Evolutionary conservation across 2,113 vertebrate genomes (phyloP).

Genomic region (Nannospalax galili): DNA sequence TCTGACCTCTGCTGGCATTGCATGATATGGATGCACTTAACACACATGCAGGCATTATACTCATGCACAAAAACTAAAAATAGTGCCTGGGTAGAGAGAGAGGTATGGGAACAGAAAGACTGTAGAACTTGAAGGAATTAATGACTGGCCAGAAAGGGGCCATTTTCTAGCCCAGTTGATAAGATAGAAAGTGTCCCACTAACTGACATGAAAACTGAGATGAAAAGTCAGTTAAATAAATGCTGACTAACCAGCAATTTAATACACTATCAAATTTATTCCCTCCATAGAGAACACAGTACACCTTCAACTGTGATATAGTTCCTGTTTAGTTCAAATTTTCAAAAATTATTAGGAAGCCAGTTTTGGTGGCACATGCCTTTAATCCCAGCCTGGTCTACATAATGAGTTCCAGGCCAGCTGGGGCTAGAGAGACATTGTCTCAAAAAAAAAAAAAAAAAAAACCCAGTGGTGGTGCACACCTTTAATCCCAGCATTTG

Average conservation of each 20-base stretch:
- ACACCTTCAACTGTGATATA: neutral
- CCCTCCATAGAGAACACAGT: neutral
- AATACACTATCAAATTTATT: neutral
- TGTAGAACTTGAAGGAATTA: neutral
- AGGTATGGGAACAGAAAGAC: neutral
- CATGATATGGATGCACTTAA: no score
- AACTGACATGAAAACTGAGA: neutral
- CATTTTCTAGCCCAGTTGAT: neutral
- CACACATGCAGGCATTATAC: no score
- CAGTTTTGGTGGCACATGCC: neutral
- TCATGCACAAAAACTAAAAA: no score
- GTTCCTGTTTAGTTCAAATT: neutral
- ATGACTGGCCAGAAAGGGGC: neutral
- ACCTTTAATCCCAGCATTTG: no score
- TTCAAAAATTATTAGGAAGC: neutral
- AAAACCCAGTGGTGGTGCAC: no score
- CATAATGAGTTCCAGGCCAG: no score
- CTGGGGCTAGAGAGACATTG: no score
- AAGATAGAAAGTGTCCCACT: neutral
- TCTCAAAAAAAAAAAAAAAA: no score
- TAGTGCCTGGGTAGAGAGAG: neutral
- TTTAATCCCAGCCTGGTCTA: no score
- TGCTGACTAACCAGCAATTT: neutral
- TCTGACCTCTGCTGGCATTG: no score
- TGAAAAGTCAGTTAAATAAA: slow-evolving; percentile 26